Conservation (phyloP, 2,888 invertebrate genomes). For the Desoria tigrina region DNA sequence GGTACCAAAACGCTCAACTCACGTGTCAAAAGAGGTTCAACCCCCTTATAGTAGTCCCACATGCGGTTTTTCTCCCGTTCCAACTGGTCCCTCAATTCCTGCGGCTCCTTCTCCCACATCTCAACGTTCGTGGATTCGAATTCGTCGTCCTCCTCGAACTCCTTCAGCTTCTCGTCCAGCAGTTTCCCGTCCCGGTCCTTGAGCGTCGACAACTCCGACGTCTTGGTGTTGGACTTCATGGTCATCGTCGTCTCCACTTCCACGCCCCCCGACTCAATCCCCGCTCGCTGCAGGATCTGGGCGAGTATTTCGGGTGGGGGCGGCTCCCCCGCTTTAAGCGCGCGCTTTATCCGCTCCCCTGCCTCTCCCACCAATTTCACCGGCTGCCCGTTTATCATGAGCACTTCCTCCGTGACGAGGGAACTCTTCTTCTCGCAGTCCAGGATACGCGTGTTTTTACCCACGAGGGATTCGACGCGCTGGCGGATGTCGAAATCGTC, state of each 20-base stretch:
- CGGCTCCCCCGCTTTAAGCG: slow-evolving; percentile 62
- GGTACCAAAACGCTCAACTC: too few species aligned
- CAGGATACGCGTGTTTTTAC: slow-evolving; percentile 69
- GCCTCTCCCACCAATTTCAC: slow-evolving; percentile 69
- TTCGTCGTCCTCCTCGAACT: slow-evolving; percentile 70
- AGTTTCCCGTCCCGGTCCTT: slow-evolving; percentile 67
- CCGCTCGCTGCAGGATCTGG: slow-evolving; percentile 67
- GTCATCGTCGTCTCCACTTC: slow-evolving; percentile 70
- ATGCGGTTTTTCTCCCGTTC: slow-evolving; percentile 2
- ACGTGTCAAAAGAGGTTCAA: background rate
- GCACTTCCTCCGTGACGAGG: slow-evolving; percentile 69
- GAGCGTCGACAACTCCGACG: slow-evolving; percentile 70
- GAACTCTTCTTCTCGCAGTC: slow-evolving; percentile 72
- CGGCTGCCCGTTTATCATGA: slow-evolving; percentile 70
- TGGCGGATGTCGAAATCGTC: slow-evolving; percentile 72
- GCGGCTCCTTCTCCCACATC: slow-evolving; percentile 50
- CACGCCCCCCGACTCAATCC: slow-evolving; percentile 63
- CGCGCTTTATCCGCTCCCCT: slow-evolving; percentile 68
- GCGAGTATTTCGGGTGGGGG: slow-evolving; percentile 71
- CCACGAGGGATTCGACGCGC: slow-evolving; percentile 71
- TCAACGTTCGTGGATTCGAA: slow-evolving; percentile 62
- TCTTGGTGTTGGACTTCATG: slow-evolving; percentile 70
- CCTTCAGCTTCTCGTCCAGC: slow-evolving; percentile 68
- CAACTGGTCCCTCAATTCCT: slow-evolving; percentile 22
- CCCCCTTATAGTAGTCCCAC: slow-evolving; percentile 9